A percentile compares a stretch with the other conserved stretches of the same genome.
Conservation (phyloP, 2,113 vertebrate species). For the Lasiurus borealis region DNA sequence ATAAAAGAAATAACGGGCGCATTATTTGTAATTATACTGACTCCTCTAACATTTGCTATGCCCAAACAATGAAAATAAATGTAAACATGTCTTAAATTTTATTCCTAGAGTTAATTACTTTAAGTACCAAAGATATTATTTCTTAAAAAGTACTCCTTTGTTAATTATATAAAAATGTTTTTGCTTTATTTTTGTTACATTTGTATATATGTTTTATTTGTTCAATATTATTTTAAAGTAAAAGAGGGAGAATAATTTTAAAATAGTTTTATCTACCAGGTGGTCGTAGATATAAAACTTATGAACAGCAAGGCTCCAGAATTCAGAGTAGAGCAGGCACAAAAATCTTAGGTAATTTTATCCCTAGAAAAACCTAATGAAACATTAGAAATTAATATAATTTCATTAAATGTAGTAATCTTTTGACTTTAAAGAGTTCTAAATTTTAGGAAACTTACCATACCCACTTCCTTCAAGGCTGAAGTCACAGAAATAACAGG, state of each 20-base stretch:
- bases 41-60: conserved; percentile 26
- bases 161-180: conserved; percentile 25
- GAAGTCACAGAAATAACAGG: conserved; percentile 95
- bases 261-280: not conserved
- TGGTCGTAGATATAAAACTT: not conserved
- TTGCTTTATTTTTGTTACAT: conserved; percentile 18
- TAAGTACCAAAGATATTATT: not conserved
- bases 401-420: conserved; percentile 14
- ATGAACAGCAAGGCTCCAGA: not conserved
- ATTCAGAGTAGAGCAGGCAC: not conserved
- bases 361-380: not conserved
- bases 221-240: conserved; percentile 30
- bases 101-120: conserved; percentile 31
- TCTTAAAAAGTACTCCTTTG: conserved; percentile 10
- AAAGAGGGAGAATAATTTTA: conserved; percentile 18
- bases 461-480: conserved; percentile 96
- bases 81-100: not conserved
- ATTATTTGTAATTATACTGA: conserved; percentile 23
- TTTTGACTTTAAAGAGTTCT: conserved; percentile 2
- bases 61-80: conserved; percentile 37
- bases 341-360: conserved; percentile 49
- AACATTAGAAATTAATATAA: conserved; percentile 13
- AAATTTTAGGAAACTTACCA: conserved; percentile 88
- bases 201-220: not conserved
- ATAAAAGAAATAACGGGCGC: conserved; percentile 13